These are phyloP conservation scores for Anabas testudineus DNA, from an alignment of 2,797 vertebrate genomes.

Conservation along the genomic window DNA sequence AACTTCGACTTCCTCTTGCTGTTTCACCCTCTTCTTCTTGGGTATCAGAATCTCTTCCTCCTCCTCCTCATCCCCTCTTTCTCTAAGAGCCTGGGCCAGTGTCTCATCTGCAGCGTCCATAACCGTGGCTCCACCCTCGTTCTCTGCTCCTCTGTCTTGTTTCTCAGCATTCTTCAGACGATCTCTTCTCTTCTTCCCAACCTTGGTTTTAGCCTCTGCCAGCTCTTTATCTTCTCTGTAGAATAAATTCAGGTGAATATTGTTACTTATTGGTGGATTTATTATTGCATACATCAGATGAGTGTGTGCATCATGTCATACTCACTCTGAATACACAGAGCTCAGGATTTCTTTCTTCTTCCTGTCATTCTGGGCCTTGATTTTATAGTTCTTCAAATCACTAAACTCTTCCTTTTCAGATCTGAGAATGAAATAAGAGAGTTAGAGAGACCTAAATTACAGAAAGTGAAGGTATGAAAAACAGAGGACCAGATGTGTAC, in stretches of 20 bases:
- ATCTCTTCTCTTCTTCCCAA: slow-evolving; percentile 79
- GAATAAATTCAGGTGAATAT: slow-evolving; percentile 25
- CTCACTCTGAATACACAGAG: slow-evolving; percentile 85
- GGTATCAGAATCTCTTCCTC: slow-evolving; percentile 71
- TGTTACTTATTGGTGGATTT: background rate
- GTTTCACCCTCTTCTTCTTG: slow-evolving; percentile 77
- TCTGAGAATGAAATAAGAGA: slow-evolving; percentile 63
- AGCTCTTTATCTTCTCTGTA: slow-evolving; percentile 60
- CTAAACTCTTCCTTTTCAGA: slow-evolving; percentile 88
- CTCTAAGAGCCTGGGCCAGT: slow-evolving; percentile 20
- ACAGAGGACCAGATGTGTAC: slow-evolving; percentile 64
- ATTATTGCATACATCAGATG: background rate
- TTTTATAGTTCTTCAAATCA: slow-evolving; percentile 85
- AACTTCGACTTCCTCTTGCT: slow-evolving; percentile 35
- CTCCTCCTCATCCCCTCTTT: slow-evolving; percentile 32
- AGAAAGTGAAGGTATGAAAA: too few species aligned
- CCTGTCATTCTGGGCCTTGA: slow-evolving; percentile 83
- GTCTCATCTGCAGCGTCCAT: slow-evolving; percentile 27
- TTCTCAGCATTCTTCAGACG: slow-evolving; percentile 61
- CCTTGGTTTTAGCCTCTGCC: slow-evolving; percentile 64
- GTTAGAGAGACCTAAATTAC: background rate
- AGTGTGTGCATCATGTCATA: slow-evolving; percentile 14
- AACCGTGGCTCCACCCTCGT: background rate
- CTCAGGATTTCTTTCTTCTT: slow-evolving; percentile 88
- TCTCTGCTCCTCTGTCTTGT: slow-evolving; percentile 19